These are phyloP conservation scores for Cygnus atratus DNA, from an alignment of 2,113 vertebrate genomes.

Conservation along the genomic window DNA sequence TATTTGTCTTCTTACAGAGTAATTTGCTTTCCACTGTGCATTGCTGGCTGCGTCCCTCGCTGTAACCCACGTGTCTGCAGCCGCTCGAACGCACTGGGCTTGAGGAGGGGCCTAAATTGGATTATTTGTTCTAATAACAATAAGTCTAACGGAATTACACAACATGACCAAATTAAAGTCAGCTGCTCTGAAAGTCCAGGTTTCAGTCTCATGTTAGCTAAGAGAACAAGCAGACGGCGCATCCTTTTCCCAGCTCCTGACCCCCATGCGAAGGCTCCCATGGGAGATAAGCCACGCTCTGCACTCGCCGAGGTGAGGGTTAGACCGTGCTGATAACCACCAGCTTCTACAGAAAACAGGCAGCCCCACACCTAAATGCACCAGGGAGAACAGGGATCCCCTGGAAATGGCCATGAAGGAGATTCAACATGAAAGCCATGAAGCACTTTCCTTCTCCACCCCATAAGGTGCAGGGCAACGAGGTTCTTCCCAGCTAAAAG, in stretches of 20 bases:
- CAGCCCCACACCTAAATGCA: neutral
- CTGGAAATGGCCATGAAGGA: neutral
- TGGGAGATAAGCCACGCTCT: neutral
- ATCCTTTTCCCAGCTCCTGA: neutral
- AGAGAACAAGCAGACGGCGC: neutral
- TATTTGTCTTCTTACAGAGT: neutral
- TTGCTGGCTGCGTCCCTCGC: neutral
- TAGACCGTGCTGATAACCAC: neutral
- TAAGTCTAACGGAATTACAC: conserved; percentile 54
- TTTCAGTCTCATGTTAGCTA: neutral
- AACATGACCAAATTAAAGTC: neutral
- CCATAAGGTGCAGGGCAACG: neutral
- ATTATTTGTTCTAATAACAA: conserved; percentile 34
- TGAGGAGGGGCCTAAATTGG: neutral
- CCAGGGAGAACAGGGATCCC: neutral
- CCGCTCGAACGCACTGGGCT: neutral
- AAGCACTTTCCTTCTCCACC: neutral
- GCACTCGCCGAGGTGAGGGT: neutral
- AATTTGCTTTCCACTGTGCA: neutral
- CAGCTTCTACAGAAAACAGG: neutral
- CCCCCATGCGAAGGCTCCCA: neutral
- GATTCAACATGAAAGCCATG: neutral
- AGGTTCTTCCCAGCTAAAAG: neutral
- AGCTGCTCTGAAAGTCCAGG: conserved; percentile 1
- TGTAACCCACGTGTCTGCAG: conserved; percentile 12